Evolutionary conservation across 2,797 vertebrate genomes (phyloP).

Genomic region (Diceros bicornis): DNA sequence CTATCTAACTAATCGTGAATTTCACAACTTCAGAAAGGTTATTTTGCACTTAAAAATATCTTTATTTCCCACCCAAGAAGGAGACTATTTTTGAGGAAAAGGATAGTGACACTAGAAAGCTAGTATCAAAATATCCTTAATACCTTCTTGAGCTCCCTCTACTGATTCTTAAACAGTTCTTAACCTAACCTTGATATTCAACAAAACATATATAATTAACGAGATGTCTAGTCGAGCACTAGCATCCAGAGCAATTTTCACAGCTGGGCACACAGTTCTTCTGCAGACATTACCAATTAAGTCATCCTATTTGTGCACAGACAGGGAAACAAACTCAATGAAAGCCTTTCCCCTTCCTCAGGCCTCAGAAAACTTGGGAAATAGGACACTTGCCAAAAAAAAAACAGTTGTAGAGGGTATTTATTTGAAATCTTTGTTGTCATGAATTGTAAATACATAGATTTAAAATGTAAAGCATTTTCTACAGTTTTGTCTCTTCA

Average conservation of each 20-base stretch:
- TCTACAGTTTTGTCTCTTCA: neutral
- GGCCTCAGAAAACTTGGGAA: slow-evolving; percentile 7
- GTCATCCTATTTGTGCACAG: neutral
- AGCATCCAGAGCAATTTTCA: neutral
- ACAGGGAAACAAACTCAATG: slow-evolving; percentile 25
- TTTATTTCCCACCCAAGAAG: neutral
- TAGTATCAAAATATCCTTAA: neutral
- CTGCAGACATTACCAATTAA: slow-evolving; percentile 49
- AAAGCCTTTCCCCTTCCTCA: neutral
- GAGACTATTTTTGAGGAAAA: neutral
- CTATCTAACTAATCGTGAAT: neutral
- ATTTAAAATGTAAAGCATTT: neutral
- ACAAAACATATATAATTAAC: slow-evolving; percentile 69
- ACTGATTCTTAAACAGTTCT: slow-evolving; percentile 54
- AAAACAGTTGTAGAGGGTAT: neutral
- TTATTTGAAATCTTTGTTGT: slow-evolving; percentile 32
- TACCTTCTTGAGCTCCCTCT: slow-evolving; percentile 59
- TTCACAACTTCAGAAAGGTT: neutral
- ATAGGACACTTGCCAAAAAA: slow-evolving; percentile 7
- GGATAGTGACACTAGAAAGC: neutral
- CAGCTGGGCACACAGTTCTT: slow-evolving; percentile 24
- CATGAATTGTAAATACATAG: neutral
- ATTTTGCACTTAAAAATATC: neutral
- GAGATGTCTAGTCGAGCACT: neutral
- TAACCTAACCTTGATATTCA: neutral